Conservation (phyloP, 2,113 vertebrate species). For the Menura novaehollandiae region DNA sequence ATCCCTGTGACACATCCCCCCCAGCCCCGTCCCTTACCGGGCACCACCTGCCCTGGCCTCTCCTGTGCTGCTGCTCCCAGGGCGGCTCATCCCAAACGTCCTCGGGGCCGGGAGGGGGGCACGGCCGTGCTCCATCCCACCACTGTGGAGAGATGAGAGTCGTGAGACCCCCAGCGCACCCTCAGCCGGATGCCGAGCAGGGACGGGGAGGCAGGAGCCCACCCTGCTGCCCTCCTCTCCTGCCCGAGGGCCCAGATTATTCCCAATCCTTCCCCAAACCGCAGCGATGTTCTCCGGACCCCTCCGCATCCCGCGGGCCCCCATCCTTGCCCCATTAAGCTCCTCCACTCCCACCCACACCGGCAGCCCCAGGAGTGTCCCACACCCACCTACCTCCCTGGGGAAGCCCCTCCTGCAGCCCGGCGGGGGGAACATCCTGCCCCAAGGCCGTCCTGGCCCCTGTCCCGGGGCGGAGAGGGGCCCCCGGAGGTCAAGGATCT, state of each 20-base stretch:
- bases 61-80: not conserved
- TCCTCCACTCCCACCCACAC: rapidly evolving
- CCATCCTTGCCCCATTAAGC: rapidly evolving
- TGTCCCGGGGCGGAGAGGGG: rapidly evolving
- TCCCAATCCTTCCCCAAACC: rapidly evolving
- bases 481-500: not conserved
- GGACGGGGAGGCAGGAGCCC: not conserved
- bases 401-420: not conserved
- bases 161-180: not conserved
- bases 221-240: rapidly evolving
- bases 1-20: rapidly evolving
- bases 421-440: not conserved
- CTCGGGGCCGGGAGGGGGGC: rapidly evolving
- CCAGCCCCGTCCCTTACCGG: not conserved
- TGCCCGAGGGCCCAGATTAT: rapidly evolving
- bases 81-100: rapidly evolving
- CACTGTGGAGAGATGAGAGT: not conserved
- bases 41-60: rapidly evolving
- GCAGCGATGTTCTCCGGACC: rapidly evolving
- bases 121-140: rapidly evolving
- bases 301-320: rapidly evolving
- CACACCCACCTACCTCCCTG: not conserved
- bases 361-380: rapidly evolving
- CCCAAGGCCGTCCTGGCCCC: not conserved
- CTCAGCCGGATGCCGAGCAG: not conserved